Evolutionary conservation across 2,113 vertebrate species (phyloP).

Genomic region (Ardeotis arabs): DNA sequence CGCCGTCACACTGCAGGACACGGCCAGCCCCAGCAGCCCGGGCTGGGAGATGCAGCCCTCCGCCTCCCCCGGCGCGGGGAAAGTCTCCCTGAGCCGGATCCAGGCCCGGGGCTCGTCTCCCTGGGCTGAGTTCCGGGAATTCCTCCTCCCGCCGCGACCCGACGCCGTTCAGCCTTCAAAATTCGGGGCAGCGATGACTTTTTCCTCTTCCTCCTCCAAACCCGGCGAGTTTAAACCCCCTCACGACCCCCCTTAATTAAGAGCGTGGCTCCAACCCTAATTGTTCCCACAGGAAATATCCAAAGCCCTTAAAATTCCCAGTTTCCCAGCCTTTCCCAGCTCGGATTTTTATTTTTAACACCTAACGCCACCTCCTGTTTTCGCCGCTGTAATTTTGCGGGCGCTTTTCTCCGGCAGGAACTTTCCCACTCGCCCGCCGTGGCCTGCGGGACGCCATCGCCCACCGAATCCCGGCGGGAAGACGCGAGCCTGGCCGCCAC

Average conservation of each 20-base stretch:
- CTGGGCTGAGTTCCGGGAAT: fast-evolving
- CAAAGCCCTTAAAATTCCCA: background rate
- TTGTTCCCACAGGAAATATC: fast-evolving
- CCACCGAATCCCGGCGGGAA: background rate
- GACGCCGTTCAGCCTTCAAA: background rate
- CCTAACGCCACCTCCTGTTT: slow-evolving; percentile 24
- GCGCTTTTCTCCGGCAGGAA: background rate
- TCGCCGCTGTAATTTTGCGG: background rate
- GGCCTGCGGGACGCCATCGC: fast-evolving
- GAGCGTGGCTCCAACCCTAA: background rate
- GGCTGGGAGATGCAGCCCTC: background rate
- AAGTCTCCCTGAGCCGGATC: background rate
- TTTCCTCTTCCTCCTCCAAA: background rate
- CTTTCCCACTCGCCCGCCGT: background rate
- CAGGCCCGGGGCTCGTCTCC: too few relatives aligned
- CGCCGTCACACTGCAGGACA: background rate
- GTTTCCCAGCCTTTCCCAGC: background rate
- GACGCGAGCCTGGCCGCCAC: background rate
- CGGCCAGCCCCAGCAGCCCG: background rate
- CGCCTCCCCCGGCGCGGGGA: background rate
- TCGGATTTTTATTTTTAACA: background rate
- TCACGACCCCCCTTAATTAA: background rate
- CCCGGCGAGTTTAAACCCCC: background rate
- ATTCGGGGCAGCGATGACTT: background rate
- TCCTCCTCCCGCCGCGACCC: background rate